These are phyloP conservation scores for Leptestheria dahalacensis DNA, from an alignment of 1,140 invertebrate genomes.

Conservation along the genomic window DNA sequence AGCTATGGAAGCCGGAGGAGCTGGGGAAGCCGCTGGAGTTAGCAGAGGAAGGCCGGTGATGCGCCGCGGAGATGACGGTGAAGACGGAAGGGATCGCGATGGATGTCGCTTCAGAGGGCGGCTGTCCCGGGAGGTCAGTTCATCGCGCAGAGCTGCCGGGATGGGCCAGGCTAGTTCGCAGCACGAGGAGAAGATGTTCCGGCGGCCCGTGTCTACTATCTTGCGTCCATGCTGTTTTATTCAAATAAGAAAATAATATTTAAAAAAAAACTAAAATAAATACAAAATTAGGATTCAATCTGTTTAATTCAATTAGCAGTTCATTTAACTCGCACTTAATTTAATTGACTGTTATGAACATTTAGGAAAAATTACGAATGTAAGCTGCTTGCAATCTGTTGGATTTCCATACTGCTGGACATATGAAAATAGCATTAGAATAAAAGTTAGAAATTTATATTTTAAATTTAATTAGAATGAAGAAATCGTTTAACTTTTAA, in stretches of 20 bases:
- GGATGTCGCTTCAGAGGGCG: conserved; percentile 8
- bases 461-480: too few species aligned
- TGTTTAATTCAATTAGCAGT: background rate
- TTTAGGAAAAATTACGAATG: too few species aligned
- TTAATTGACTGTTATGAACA: too few species aligned
- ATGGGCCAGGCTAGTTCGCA: conserved; percentile 48
- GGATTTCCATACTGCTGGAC: too few species aligned
- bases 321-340: too few species aligned
- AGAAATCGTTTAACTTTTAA: too few species aligned
- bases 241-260: background rate
- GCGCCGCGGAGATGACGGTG: conserved; percentile 12
- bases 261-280: background rate
- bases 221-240: conserved; percentile 8
- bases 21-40: conserved; percentile 13
- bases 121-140: background rate
- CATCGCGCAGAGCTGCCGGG: background rate
- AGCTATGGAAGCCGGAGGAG: background rate
- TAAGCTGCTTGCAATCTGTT: too few species aligned
- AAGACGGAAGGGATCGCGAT: conserved; percentile 12
- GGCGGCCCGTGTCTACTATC: conserved; percentile 16
- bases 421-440: too few species aligned
- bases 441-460: too few species aligned
- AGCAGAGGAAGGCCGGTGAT: conserved; percentile 19
- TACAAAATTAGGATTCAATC: background rate
- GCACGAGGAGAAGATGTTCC: conserved; percentile 52